Base-by-base conservation (phyloP, 2,888 invertebrate genomes). In the Physocephala rufipes region DNA sequence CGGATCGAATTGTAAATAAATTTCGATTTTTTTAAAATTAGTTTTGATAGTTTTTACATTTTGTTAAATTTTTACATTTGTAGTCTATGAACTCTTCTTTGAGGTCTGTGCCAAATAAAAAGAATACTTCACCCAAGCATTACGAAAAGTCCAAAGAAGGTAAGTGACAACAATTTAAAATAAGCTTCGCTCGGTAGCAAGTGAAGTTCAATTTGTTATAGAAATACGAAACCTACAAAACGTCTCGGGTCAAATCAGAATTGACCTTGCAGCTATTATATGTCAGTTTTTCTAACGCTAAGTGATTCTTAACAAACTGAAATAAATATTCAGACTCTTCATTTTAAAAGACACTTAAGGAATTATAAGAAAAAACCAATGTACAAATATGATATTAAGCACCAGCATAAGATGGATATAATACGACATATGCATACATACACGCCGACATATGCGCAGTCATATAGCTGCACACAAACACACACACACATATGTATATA, bases 41-140 rank as follows among this genome's bases (percentile, higher is more conserved):
- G n/a, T 12, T 4, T 49, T 16, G 13, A 49, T 15, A 49, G n/a
- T 49, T n/a, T 61, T 5, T 3, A 3, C 61, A 26, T 61, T 15
- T 61, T n/a, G 16, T 49, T n/a, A 15, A 16, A 16, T 13, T n/a
- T 49, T 13, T 49, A 5, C 49, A 5, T 49, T 49, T 76, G 79
- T 88, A 79, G 88, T 80, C 82, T 74, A 82, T 84, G 73, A 86
- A 82, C 78, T 82, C 82, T 76, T 81, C 84, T 62, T 73, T 86
- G 74, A 79, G 85, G 78, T 83, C 88, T 74, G 87, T 90, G 82
- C 89, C 90, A 73, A 87, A 87, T 73, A 87, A 90, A 78, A 91
- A 90, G 84, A 91, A 90, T 80, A 89, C 88, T 82, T 91, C 91
- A 76, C 90, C 91, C 67, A 91, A 91, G 86, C 89, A 89, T 75